Evolutionary conservation across 2,888 invertebrate genomes (phyloP), one percentile per base, ranked within the genome.

Genomic region (Holacanthella duospinosa): DNA sequence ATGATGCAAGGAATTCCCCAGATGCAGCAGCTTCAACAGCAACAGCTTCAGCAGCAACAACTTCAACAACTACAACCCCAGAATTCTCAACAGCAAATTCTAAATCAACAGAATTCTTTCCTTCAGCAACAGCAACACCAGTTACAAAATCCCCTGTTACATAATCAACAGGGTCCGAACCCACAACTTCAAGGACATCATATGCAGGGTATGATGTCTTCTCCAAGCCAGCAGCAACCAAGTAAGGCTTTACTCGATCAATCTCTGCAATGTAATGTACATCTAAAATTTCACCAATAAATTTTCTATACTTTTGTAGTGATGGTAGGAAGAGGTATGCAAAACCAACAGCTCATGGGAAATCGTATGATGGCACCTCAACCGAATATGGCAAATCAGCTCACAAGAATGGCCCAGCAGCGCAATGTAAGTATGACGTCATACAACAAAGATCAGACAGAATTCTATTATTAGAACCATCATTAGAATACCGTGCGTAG

Each of bases 91-190:
- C 60, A 48, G 21, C 60, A 67, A 58, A 64, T 48, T 9, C 6
- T 48, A 21, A 48, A 48, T 21, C 48, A 48, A 21, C 48, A 48
- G 21, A 48, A 48, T 48, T 48, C 48, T 16, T 48, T 48, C n/a
- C 19, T 63, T 29, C 67, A 64, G 36, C 67, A 68, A 61, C 69
- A 71, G 59, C 69, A 67, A 60, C 65, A 67, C 26, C 66, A 66
- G 59, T 29, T 61, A 36, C 36, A 68, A 61, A 63, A 64, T 63
- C 4, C 48, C 36, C 64, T 66, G 26, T 63, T 57, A 21, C 66
- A 67, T 55, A 69, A 69, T 24, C 58, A 57, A 21, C 43, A 57
- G 26, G 29, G 48, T 25, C 16, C 68, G 68, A 29, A 60, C 60
- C 28, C 62, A 55, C 71, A 69, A 60, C 60, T 62, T 62, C 68